Percentiles rank a stretch among this genome's conserved stretches.
phyloP scores from a whole-genome alignment of 1,140 invertebrate species.

The Cephus cinctus region DNA sequence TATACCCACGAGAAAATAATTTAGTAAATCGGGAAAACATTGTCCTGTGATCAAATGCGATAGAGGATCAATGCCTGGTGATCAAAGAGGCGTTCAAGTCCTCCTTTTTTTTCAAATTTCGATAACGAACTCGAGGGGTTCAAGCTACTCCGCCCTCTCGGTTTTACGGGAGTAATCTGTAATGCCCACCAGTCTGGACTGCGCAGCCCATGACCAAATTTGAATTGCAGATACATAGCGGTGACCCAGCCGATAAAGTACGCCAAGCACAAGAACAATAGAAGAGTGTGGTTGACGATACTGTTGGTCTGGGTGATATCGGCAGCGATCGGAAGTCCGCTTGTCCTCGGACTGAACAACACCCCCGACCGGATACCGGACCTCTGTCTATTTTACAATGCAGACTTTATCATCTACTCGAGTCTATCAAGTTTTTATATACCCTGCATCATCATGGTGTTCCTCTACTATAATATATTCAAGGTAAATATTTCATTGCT shows the following conservation, averaged over 20 bases:
- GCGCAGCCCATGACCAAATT: conserved; percentile 17
- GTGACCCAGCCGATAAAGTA: conserved; percentile 99
- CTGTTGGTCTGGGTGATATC: conserved; percentile 96
- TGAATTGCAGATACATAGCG: conserved; percentile 83
- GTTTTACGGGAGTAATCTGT: conserved; percentile 22
- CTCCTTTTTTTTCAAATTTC: too few species aligned
- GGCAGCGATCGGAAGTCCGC: conserved; percentile 93
- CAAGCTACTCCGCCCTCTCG: too few species aligned
- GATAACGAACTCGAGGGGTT: not conserved
- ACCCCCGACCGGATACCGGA: conserved; percentile 75
- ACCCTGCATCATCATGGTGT: conserved; percentile 98
- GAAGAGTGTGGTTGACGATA: conserved; percentile 92
- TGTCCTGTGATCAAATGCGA: too few species aligned
- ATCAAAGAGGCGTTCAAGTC: too few species aligned
- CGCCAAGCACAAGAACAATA: conserved; percentile 96
- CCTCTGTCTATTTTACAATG: conserved; percentile 95
- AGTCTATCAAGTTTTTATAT: conserved; percentile 99
- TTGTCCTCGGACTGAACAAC: conserved; percentile 93
- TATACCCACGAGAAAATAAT: too few species aligned
- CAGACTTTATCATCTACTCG: conserved; percentile 97
- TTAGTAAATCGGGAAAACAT: too few species aligned
- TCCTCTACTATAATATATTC: conserved; percentile 98
- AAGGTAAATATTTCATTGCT: conserved; percentile 62
- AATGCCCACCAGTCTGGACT: conserved; percentile 21
- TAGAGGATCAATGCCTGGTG: too few species aligned